Base-by-base conservation (phyloP, 1,140 invertebrate genomes). In the Stegodyphus mimosarum region DNA sequence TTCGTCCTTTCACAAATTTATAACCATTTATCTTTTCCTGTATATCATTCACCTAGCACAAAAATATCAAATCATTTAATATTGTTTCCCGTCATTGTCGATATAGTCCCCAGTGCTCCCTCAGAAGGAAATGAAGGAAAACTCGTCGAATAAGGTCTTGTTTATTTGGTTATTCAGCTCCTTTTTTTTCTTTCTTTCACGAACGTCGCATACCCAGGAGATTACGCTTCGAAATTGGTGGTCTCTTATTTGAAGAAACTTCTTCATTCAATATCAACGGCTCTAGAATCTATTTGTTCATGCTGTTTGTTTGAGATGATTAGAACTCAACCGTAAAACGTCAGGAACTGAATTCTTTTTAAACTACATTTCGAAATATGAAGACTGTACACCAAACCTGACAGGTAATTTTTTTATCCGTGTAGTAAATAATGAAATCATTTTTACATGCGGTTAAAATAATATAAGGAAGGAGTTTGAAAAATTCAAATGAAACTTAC, bases 291-390 rank as follows among this genome's bases (percentile, higher is more conserved):
- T 60, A 67, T 69, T 79, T 79, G 49, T 48, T 70, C 49, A 64
- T 79, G 49, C 70, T 79, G 77, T 79, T 79, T 79, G 77, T 70
- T 69, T 69, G 77, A 48, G 66, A 33, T 79, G 77, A 79, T 79
- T 79, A 70, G 64, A 79, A 70, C 33, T 33, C 33, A 33, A 33
- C 33, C 33, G 33, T 33, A 33, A 33, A 33, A 33, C 33, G 33
- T 33, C 33, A 33, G 33, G 33, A 33, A 33, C 33, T 33, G 33
- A 33, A 33, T 33, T 33, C 33, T 33, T 33, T 33, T 33, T 33
- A 33, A 33, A 3, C 33, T 33, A 3, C 1, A 33, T 33, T 33
- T 33, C 33, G 33, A 33, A 33, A 33, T 33, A 33, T 33, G 33
- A 3, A 33, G 33, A 33, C 33, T 3, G 33, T 33, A 33, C 33